Percentiles rank a stretch among this genome's conserved stretches.
These are phyloP conservation scores for Caradrina kadenii DNA, from an alignment of 2,888 invertebrate species.

Conservation along the genomic window DNA sequence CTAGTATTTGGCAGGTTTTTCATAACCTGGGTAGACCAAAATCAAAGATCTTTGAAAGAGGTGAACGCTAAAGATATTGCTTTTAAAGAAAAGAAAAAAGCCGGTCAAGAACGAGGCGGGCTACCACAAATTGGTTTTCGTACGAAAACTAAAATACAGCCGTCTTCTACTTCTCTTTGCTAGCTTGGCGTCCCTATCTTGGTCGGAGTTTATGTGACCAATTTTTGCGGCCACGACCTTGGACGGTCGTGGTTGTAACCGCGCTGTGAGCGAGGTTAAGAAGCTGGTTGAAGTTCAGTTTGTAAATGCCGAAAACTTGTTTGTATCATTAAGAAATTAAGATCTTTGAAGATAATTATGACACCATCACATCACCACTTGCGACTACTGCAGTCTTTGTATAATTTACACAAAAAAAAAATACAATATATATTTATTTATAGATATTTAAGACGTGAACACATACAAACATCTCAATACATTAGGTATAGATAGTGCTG, in stretches of 20 bases:
- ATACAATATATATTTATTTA: background rate
- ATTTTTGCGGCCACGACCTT: no score
- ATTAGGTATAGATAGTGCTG: no score
- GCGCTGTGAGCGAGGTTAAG: no score
- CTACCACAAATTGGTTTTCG: background rate
- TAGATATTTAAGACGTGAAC: background rate
- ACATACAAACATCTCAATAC: background rate
- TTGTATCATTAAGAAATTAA: no score
- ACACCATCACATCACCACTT: no score
- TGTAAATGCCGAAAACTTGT: no score
- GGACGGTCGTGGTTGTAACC: no score
- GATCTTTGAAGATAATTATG: no score
- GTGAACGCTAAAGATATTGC: background rate
- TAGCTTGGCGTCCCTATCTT: background rate
- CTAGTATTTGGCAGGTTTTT: slow-evolving; percentile 4
- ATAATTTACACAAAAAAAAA: background rate
- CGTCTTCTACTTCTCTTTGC: slow-evolving; percentile 32
- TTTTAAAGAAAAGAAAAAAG: slow-evolving; percentile 25
- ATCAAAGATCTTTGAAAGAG: slow-evolving; percentile 14
- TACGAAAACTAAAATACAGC: slow-evolving; percentile 14
- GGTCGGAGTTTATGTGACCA: no score
- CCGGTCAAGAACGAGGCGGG: background rate
- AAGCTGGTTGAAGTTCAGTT: no score
- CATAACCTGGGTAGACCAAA: slow-evolving; percentile 19
- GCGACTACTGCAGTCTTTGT: background rate